Conservation (phyloP, 2,888 invertebrate species). For the Prosapia bicincta region DNA sequence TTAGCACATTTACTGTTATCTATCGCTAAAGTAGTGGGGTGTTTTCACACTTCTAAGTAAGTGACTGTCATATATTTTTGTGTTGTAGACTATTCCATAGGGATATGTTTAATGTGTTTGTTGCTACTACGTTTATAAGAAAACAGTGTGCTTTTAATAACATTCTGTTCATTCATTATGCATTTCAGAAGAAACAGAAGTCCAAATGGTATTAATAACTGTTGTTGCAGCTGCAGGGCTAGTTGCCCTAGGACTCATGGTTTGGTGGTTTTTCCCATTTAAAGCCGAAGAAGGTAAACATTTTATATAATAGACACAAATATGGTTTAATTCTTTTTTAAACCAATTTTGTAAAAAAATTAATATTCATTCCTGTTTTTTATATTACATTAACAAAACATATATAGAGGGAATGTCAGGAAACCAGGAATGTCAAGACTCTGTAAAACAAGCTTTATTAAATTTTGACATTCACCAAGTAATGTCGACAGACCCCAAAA, state of each 20-base stretch:
- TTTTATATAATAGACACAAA: neutral
- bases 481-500: too few relatives aligned
- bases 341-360: neutral
- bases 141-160: neutral
- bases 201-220: slow-evolving; percentile 37
- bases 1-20: neutral
- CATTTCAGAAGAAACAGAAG: slow-evolving; percentile 24
- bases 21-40: neutral
- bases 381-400: too few relatives aligned
- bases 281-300: slow-evolving; percentile 26
- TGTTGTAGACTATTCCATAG: too few relatives aligned
- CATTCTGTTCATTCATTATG: neutral
- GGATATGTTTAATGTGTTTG: too few relatives aligned
- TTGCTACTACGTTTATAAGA: too few relatives aligned
- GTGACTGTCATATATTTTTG: neutral
- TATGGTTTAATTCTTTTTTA: too few relatives aligned
- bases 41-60: neutral
- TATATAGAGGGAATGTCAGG: too few relatives aligned
- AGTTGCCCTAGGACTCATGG: slow-evolving; percentile 32
- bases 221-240: slow-evolving; percentile 37
- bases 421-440: too few relatives aligned
- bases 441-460: too few relatives aligned
- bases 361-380: too few relatives aligned
- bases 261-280: slow-evolving; percentile 34
- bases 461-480: too few relatives aligned